Base-by-base conservation (phyloP, 2,888 invertebrate genomes). In the Reticulitermes lucifugus region DNA sequence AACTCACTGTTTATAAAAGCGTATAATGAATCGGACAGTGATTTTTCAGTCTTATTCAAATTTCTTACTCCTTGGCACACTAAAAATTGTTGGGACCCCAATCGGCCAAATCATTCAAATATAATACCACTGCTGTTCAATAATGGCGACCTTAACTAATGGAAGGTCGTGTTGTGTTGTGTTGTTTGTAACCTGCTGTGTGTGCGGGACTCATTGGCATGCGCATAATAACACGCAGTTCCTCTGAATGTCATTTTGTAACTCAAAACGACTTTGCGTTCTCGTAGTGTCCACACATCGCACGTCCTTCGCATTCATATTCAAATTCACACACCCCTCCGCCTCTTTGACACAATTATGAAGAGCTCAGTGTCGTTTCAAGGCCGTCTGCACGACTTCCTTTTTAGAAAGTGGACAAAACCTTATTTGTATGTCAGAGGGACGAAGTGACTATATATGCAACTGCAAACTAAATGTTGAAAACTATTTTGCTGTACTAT, bases 301-400 rank as follows among this genome's bases (percentile, higher is more conserved):
- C 81, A 51, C 46, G 70, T 60, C 81, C 81, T 70, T 81, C 65
- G 41, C 51, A 81, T 81, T 81, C 60, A 41, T 60, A 81, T 60
- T 22, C 65, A 25, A 55, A 29, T 29, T 22, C 73, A 41, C 79
- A 51, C 43, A 43, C 79, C 51, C 51, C 51, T 51, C 65, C 18
- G 7, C 18, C 18, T 18, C 55, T 55, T 18, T 18, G 18, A 14
- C 14, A 14, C 60, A 60, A 6, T n/a, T 46, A 25, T 5, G 6
- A 14, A 81, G 55, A 35, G 65, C 41, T n/a, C 81, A 71, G 60
- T 83, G 75, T 43, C 35, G 59, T 75, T 73, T 60, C 85, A 85
- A 85, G 85, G 85, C 29, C 85, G 85, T 85, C 85, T 85, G 82
- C 59, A 46, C 29, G 55, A 79, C 65, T 83, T 85, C 85, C 85